A percentile compares a stretch with the other conserved stretches of the same genome.
Conservation (phyloP, 2,888 invertebrate species). For the Proisotoma minuta region DNA sequence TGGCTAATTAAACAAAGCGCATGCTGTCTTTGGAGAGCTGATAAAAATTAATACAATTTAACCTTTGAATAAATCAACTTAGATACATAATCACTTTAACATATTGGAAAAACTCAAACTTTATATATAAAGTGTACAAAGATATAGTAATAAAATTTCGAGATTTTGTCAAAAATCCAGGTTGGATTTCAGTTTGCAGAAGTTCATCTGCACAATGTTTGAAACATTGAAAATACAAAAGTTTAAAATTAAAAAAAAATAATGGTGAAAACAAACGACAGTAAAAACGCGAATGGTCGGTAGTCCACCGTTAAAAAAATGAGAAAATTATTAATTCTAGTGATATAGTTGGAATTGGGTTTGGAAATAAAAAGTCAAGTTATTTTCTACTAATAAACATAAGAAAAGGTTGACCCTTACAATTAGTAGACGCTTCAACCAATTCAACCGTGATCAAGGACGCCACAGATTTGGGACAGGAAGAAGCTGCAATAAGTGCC, state of each 20-base stretch:
- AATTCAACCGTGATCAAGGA: constrained; percentile 25
- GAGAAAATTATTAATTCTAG: constrained; percentile 18
- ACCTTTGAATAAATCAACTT: too few relatives aligned
- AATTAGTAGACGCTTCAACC: neutral
- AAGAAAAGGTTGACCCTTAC: constrained; percentile 26
- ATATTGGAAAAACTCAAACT: too few relatives aligned
- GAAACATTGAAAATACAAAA: neutral
- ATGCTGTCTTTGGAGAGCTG: too few relatives aligned
- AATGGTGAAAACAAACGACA: neutral
- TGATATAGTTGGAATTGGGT: constrained; percentile 30
- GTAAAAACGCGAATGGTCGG: constrained; percentile 8
- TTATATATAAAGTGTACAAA: too few relatives aligned
- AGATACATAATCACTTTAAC: too few relatives aligned
- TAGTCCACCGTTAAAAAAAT: constrained; percentile 20
- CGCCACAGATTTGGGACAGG: constrained; percentile 24
- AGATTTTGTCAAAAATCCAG: too few relatives aligned
- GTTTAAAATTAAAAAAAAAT: neutral
- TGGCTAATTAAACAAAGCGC: too few relatives aligned
- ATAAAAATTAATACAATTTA: too few relatives aligned
- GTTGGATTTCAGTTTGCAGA: neutral
- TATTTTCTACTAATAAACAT: constrained; percentile 30
- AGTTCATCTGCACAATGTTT: neutral
- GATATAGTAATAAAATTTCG: too few relatives aligned
- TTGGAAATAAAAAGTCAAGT: constrained; percentile 24
- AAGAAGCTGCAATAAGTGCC: constrained; percentile 18